Evolutionary conservation across 2,888 invertebrate genomes (phyloP).

Genomic region (Spilarctia lutea): DNA sequence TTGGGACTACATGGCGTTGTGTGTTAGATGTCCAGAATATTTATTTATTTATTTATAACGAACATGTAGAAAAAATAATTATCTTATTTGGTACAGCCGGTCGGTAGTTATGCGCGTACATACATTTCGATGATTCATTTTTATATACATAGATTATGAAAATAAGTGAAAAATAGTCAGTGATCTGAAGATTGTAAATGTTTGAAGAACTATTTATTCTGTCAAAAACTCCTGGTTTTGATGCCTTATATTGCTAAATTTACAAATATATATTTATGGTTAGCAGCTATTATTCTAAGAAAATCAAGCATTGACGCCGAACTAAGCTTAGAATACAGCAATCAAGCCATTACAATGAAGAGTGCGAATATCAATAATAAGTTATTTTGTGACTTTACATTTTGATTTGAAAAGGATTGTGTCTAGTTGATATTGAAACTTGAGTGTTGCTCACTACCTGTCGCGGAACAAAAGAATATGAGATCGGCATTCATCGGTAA

Average conservation of each 20-base stretch:
- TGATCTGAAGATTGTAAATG: background rate
- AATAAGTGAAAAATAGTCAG: background rate
- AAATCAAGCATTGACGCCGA: constrained; percentile 19
- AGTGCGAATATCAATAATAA: constrained; percentile 5
- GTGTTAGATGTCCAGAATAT: too few relatives aligned
- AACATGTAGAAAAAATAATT: too few relatives aligned
- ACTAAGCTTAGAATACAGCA: constrained; percentile 34
- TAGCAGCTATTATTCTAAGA: background rate
- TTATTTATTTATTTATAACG: too few relatives aligned
- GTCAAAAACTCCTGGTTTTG: background rate
- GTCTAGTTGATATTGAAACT: constrained; percentile 43
- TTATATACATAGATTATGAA: background rate
- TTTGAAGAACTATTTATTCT: background rate
- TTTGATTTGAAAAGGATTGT: constrained; percentile 38
- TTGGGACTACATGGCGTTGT: too few relatives aligned
- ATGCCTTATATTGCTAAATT: background rate
- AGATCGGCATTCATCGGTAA: constrained; percentile 46
- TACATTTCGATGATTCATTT: too few relatives aligned
- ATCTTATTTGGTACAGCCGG: too few relatives aligned
- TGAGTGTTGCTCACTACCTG: constrained; percentile 36
- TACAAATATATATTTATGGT: background rate
- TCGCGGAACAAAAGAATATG: constrained; percentile 48
- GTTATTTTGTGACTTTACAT: constrained; percentile 5
- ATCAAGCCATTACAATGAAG: constrained; percentile 28
- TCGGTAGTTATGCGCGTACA: too few relatives aligned